Conservation (phyloP, 2,797 vertebrate genomes). For the Dermochelys coriacea region DNA sequence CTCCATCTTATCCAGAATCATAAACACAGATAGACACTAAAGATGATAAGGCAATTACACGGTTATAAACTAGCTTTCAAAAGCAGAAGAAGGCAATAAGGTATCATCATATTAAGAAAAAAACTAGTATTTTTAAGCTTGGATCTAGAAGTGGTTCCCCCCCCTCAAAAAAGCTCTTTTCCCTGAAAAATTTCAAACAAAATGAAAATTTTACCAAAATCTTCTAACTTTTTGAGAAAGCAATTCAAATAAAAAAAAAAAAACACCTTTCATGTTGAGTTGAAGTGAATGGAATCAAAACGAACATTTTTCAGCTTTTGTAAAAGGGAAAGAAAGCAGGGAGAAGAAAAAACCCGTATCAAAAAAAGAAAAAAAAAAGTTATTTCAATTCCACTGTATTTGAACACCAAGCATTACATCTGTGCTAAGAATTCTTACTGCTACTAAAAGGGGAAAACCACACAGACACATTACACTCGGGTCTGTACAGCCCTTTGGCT, state of each 20-base stretch:
- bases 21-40: neutral
- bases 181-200: neutral
- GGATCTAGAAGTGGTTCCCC: neutral
- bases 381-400: neutral
- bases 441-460: neutral
- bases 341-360: accelerated
- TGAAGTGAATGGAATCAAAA: neutral
- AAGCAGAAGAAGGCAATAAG: neutral
- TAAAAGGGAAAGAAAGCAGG: neutral
- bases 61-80: neutral
- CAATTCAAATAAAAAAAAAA: neutral
- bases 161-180: neutral
- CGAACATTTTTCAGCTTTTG: neutral
- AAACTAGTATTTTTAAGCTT: neutral
- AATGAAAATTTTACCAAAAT: neutral
- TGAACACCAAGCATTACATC: neutral
- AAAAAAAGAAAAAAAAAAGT: accelerated
- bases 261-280: neutral
- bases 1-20: accelerated
- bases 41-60: accelerated
- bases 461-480: neutral
- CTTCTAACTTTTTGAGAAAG: neutral
- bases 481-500: neutral
- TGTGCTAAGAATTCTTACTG: neutral
- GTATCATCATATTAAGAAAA: no score